phyloP scores from a whole-genome alignment of 2,113 vertebrate species.

The Furnarius figulus region DNA sequence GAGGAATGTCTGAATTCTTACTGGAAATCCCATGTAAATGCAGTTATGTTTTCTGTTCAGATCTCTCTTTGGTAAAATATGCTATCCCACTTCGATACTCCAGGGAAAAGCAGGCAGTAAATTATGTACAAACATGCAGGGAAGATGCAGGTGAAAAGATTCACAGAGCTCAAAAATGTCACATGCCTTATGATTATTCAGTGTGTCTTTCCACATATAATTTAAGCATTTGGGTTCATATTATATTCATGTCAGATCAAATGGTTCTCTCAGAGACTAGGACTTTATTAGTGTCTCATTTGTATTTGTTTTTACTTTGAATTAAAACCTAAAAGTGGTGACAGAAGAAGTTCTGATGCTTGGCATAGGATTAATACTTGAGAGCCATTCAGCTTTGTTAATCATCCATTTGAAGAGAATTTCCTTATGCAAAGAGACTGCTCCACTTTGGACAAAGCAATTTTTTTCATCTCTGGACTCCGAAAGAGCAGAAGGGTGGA shows the following conservation, averaged over 20 bases:
- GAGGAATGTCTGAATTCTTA: conserved; percentile 64
- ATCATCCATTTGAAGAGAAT: conserved; percentile 24
- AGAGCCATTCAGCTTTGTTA: conserved; percentile 1
- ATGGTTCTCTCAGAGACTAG: not conserved
- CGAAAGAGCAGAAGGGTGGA: not conserved
- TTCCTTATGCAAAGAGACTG: conserved; percentile 23
- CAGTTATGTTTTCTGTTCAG: conserved; percentile 42
- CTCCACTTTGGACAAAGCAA: not conserved
- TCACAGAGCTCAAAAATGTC: not conserved
- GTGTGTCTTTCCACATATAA: not conserved
- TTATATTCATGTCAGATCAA: conserved; percentile 10
- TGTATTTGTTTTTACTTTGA: conserved; percentile 41
- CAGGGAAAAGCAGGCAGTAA: not conserved
- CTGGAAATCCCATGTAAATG: conserved; percentile 58
- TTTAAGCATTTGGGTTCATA: not conserved
- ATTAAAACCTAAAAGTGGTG: conserved; percentile 38
- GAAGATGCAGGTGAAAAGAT: conserved; percentile 10
- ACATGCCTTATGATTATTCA: conserved; percentile 22
- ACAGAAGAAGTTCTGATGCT: conserved; percentile 36
- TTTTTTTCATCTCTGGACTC: conserved; percentile 10
- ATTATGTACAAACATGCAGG: not conserved
- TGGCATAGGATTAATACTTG: conserved; percentile 8
- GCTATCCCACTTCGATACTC: not conserved
- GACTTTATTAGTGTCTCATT: conserved; percentile 15
- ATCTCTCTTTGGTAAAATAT: conserved; percentile 32